These are phyloP conservation scores for Hydra vulgaris DNA, from an alignment of 30 jellyfish, hydroid and myxozoan genomes.

Conservation along the genomic window DNA sequence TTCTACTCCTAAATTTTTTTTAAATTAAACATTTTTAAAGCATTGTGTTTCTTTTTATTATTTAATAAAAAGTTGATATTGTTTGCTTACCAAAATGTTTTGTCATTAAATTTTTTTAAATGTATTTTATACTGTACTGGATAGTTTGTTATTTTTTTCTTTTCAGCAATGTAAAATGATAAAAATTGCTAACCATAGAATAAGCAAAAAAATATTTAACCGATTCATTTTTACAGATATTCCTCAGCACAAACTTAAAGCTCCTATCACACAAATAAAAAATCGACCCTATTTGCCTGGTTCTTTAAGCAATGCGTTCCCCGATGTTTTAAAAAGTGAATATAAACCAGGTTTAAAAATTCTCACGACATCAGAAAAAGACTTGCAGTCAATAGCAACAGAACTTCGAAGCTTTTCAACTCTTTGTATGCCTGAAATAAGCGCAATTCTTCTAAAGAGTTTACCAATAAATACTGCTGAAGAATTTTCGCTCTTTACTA, in stretches of 20 bases:
- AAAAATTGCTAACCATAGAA: background rate
- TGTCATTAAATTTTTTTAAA: too few relatives aligned
- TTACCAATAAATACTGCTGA: slow-evolving; percentile 44
- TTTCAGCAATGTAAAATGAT: too few relatives aligned
- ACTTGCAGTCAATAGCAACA: background rate
- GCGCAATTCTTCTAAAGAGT: slow-evolving; percentile 55
- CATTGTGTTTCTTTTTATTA: too few relatives aligned
- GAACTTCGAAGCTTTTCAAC: slow-evolving; percentile 20
- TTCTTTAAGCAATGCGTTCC: background rate
- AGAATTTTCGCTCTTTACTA: slow-evolving; percentile 37
- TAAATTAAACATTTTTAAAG: too few relatives aligned
- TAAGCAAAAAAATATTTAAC: background rate
- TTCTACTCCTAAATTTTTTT: too few relatives aligned
- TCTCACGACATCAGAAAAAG: background rate
- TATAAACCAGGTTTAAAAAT: slow-evolving; percentile 4
- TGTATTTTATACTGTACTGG: too few relatives aligned
- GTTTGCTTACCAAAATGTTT: too few relatives aligned
- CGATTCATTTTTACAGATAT: background rate
- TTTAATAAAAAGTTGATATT: too few relatives aligned
- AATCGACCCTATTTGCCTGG: background rate
- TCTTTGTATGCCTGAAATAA: slow-evolving; percentile 15
- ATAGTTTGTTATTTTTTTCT: too few relatives aligned
- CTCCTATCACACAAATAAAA: background rate
- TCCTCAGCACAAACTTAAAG: background rate
- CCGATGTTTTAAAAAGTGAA: background rate